Percentiles rank a stretch among this genome's conserved stretches.
These are phyloP conservation scores for Deilephila porcellus DNA, from an alignment of 2,888 invertebrate species.

Conservation along the genomic window DNA sequence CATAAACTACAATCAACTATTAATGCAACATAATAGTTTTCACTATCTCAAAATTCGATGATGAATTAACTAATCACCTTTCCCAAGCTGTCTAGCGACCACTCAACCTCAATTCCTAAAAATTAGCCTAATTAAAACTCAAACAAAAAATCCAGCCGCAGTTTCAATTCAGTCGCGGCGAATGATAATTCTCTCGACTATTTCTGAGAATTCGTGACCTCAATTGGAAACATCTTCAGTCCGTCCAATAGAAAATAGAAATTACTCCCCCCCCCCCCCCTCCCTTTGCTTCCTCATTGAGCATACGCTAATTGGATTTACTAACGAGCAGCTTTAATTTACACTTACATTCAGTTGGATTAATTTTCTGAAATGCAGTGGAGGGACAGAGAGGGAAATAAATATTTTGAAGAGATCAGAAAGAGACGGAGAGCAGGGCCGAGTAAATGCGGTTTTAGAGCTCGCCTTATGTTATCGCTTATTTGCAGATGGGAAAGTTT, in stretches of 20 bases:
- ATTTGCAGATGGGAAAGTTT: constrained; percentile 13
- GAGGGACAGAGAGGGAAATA: background rate
- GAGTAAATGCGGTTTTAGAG: constrained; percentile 5
- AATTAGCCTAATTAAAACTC: too few relatives aligned
- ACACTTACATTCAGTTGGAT: constrained; percentile 36
- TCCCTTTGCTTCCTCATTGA: constrained; percentile 36
- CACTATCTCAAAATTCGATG: too few relatives aligned
- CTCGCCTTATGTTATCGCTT: constrained; percentile 16
- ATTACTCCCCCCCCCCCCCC: background rate
- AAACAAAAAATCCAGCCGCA: background rate
- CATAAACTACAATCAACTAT: too few relatives aligned
- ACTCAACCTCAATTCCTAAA: too few relatives aligned
- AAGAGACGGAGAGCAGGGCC: background rate
- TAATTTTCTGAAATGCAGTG: constrained; percentile 25
- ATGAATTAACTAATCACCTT: too few relatives aligned
- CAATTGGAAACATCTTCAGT: constrained; percentile 20
- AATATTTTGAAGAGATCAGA: background rate
- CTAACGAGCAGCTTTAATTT: constrained; percentile 54
- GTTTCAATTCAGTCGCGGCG: background rate
- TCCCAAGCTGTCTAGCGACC: too few relatives aligned
- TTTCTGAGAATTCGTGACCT: background rate
- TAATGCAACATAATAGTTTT: too few relatives aligned
- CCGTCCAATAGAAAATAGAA: constrained; percentile 5
- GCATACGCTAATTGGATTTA: constrained; percentile 57
- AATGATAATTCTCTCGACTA: constrained; percentile 1